Base-by-base conservation (phyloP, 2,113 vertebrate genomes). In the Nyctibius bracteatus region DNA sequence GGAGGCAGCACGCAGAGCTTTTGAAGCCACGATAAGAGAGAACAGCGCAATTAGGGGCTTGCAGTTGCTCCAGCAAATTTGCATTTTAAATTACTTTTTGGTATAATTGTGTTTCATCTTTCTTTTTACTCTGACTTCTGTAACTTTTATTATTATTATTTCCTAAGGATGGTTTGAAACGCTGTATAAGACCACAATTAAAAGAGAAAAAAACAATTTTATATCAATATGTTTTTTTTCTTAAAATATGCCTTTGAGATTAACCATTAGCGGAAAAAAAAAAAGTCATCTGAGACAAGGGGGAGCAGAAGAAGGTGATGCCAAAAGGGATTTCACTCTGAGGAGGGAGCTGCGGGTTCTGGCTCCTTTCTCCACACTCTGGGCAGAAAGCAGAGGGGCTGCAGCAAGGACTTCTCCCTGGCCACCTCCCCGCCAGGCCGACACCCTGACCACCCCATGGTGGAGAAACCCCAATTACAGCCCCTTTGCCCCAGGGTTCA, bases 1-100 rank as follows among this genome's bases (percentile, higher is more conserved):
- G 67, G 79, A 97, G 82, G 89, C 37, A 84, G 77, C 81, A 66
- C 9, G 9, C 62, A 10, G 81, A 62, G 77, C 63, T 52, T 95
- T 95, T 90, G 72, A 57, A 61, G 81, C 51, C 1, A 24, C 4
- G 41, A 71, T 49, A 80, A 91, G 71, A 95, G 94, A 90, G 51
- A 95, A 72, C 49, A 41, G 30, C 1, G 27, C 96, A 97, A 97
- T 97, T 96, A 97, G 86, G 58, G 37, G 51, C 19, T 87, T 70
- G 68, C 74, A 37, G 72, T 81, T 94, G 93, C 95, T 81, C 81
- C 5, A 1, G 89, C 17, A 39, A 89, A 98, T 98, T 95, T 98
- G 96, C 96, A 98, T 98, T 98, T 98, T 96, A 97, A 98, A 97
- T 97, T 81, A 94, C 52, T 23, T 91, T 95, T 95, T 72, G 33